Percentiles rank a stretch among this genome's conserved stretches.
Evolutionary conservation across 2,113 vertebrate genomes (phyloP).

Genomic region (Eolophus roseicapilla): DNA sequence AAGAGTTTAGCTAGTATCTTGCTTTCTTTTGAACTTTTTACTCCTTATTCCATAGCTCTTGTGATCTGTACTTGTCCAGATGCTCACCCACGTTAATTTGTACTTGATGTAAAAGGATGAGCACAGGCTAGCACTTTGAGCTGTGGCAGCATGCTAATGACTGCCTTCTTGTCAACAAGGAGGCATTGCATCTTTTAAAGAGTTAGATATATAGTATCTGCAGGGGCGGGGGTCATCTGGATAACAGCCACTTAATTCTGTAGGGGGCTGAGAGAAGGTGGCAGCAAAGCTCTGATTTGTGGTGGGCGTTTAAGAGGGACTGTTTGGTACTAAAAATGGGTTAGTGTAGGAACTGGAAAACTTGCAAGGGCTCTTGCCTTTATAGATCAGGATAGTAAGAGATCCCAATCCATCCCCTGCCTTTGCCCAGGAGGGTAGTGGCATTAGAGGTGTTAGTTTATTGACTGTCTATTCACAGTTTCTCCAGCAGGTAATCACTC

Average conservation of each 20-base stretch:
- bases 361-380: slow-evolving; percentile 22
- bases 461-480: neutral
- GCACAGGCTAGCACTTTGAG: neutral
- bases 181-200: neutral
- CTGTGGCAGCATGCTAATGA: neutral
- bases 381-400: slow-evolving; percentile 1
- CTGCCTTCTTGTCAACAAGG: neutral
- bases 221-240: neutral
- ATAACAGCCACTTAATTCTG: slow-evolving; percentile 16
- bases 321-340: slow-evolving; percentile 30
- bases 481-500: neutral
- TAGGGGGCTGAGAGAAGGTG: slow-evolving; percentile 27
- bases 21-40: neutral
- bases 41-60: neutral
- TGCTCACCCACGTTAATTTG: neutral
- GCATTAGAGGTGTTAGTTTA: neutral
- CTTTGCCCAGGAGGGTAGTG: neutral
- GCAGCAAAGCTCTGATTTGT: slow-evolving; percentile 38
- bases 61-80: neutral
- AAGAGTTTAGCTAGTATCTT: neutral
- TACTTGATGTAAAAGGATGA: neutral
- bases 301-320: slow-evolving; percentile 19
- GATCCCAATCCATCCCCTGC: neutral
- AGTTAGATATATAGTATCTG: neutral
- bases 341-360: slow-evolving; percentile 20